Base-by-base conservation (phyloP, 2,797 vertebrate species). In the Pachyuromys duprasi region DNA sequence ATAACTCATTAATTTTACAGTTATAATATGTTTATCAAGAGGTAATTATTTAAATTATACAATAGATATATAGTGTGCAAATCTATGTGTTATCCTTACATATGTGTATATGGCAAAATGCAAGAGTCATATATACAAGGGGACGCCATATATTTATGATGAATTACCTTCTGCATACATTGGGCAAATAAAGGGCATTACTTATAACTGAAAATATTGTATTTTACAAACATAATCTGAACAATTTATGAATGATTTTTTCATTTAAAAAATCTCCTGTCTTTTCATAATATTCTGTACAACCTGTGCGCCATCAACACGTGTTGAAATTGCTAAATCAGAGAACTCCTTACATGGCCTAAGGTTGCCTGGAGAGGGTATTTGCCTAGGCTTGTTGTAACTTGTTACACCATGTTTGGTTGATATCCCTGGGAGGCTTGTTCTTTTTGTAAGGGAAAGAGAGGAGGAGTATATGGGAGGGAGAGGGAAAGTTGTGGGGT, bases 1-100 rank as follows among this genome's bases (percentile, higher is more conserved):
- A 31, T 87, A 74, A 65, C 87, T 75, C 33, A n/a, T 60, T 60
- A 92, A 74, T 74, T n/a, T 80, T n/a, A 91, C 94, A 42, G 22
- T 94, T 88, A 33, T 67, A n/a, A n/a, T n/a, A 70, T 86, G 24
- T 49, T 20, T 76, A 72, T 24, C 24, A 53, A 33, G 33, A 83
- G 65, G 1, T 3, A 36, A 89, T 39, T 67, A 22, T 33, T 89
- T 81, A 86, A 93, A 69, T 70, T 70, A 26, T 60, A 53, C 26
- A 49, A 78, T n/a, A 36, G 76, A 80, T 63, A 60, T 0, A 33
- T 24, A 31, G 74, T 83, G 17, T 55, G 15, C 72, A 20, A 4
- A 15, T 81, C 6, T 65, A 20, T 31, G 15, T 62, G 22, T 63
- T 57, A 24, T 83, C 2, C 1, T 24, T 53, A 14, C 86, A 17